Percentiles rank a stretch among this genome's conserved stretches.
Conservation (phyloP, 2,113 vertebrate genomes). For the Dermatemys mawii region DNA sequence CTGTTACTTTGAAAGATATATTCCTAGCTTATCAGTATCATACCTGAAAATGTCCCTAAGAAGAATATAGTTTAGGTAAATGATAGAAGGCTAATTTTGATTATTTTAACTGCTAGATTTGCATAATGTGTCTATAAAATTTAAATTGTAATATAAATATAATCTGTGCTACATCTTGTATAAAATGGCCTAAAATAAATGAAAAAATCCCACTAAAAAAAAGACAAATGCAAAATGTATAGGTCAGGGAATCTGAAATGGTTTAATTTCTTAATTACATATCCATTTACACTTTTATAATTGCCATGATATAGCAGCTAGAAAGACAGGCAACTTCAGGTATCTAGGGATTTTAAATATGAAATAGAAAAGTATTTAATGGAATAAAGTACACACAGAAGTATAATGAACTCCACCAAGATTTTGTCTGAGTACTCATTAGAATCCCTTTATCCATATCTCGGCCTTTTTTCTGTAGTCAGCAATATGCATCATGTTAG, state of each 20-base stretch:
- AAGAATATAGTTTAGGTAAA: not conserved
- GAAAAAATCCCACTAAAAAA: not conserved
- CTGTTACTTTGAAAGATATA: constrained; percentile 3
- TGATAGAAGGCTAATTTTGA: not conserved
- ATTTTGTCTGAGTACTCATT: not conserved
- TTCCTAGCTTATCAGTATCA: not conserved
- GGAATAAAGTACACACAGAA: not conserved
- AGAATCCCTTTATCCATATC: not conserved
- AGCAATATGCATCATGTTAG: not conserved
- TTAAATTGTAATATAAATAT: not conserved
- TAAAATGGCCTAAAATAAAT: not conserved
- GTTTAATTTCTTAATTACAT: not conserved
- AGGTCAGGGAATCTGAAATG: not conserved
- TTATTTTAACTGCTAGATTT: not conserved
- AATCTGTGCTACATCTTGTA: not conserved
- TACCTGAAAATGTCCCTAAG: not conserved
- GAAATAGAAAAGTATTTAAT: not conserved
- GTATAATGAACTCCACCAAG: not conserved
- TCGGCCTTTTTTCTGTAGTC: not conserved
- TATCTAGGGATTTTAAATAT: not conserved
- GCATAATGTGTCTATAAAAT: not conserved
- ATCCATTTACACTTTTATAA: not conserved
- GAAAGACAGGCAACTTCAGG: not conserved
- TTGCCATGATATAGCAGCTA: not conserved
- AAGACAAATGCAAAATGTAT: not conserved